Conservation (phyloP, 2,888 invertebrate species). For the Pyrrhia umbra region DNA sequence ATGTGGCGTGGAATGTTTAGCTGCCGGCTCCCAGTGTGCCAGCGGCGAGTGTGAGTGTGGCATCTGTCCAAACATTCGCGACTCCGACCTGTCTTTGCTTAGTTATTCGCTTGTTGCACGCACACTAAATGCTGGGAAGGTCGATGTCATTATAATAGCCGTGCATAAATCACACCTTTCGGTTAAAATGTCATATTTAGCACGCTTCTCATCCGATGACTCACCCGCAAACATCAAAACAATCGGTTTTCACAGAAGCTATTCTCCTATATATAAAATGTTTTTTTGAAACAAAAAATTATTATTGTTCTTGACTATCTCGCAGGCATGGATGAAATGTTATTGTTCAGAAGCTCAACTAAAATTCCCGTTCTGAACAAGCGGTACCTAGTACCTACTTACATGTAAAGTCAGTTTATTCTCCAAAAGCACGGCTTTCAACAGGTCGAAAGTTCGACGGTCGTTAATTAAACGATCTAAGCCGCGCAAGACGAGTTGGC, state of each 20-base stretch:
- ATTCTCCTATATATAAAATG: slow-evolving; percentile 30
- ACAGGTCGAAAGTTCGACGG: slow-evolving; percentile 89
- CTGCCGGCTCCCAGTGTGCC: slow-evolving; percentile 52
- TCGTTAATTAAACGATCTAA: slow-evolving; percentile 89
- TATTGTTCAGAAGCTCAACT: slow-evolving; percentile 60
- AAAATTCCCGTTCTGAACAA: slow-evolving; percentile 74
- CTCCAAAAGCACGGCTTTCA: slow-evolving; percentile 85
- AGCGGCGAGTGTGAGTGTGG: slow-evolving; percentile 62
- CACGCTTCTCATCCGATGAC: slow-evolving; percentile 45
- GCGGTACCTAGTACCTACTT: no score
- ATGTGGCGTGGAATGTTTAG: slow-evolving; percentile 74
- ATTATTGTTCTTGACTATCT: slow-evolving; percentile 46
- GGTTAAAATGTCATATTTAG: slow-evolving; percentile 46
- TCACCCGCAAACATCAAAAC: slow-evolving; percentile 47
- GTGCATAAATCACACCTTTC: slow-evolving; percentile 53
- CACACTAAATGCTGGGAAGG: slow-evolving; percentile 62
- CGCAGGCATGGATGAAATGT: slow-evolving; percentile 42
- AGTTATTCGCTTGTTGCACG: slow-evolving; percentile 72
- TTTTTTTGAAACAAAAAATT: slow-evolving; percentile 48
- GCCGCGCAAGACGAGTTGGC: slow-evolving; percentile 84
- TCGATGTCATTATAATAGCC: slow-evolving; percentile 60
- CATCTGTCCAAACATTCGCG: slow-evolving; percentile 79
- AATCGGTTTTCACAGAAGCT: slow-evolving; percentile 45
- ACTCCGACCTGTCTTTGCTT: slow-evolving; percentile 68
- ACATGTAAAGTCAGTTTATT: slow-evolving; percentile 82